Percentiles rank a stretch among this genome's conserved stretches.
phyloP scores from a whole-genome alignment of 2,797 vertebrate species.

The Liasis olivaceus region DNA sequence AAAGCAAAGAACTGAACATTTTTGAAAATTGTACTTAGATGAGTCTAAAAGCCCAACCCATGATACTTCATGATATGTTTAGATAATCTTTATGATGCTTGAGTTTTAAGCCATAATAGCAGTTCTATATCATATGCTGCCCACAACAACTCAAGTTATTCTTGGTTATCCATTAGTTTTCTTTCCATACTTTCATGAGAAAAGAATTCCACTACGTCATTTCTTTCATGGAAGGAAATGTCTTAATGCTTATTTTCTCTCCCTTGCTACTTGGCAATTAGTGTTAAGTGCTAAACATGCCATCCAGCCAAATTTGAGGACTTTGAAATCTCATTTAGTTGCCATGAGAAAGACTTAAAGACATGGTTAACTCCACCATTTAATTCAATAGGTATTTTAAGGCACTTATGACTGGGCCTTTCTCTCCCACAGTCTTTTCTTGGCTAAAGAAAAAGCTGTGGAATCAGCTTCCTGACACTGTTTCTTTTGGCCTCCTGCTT shows the following conservation, averaged over 20 bases:
- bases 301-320: background rate
- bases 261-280: background rate
- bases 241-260: background rate
- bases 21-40: background rate
- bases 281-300: background rate
- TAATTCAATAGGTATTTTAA: background rate
- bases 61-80: background rate
- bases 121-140: background rate
- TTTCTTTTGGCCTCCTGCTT: background rate
- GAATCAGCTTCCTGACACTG: background rate
- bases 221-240: background rate
- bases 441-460: background rate
- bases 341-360: background rate
- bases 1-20: background rate
- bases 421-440: background rate
- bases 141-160: background rate
- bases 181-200: background rate
- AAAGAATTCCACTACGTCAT: background rate
- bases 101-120: background rate
- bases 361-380: background rate
- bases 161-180: background rate
- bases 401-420: background rate
- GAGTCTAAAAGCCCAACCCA: background rate
- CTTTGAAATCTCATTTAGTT: background rate
- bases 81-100: background rate